Conservation (phyloP, 2,113 vertebrate genomes). For the Sterna hirundo region DNA sequence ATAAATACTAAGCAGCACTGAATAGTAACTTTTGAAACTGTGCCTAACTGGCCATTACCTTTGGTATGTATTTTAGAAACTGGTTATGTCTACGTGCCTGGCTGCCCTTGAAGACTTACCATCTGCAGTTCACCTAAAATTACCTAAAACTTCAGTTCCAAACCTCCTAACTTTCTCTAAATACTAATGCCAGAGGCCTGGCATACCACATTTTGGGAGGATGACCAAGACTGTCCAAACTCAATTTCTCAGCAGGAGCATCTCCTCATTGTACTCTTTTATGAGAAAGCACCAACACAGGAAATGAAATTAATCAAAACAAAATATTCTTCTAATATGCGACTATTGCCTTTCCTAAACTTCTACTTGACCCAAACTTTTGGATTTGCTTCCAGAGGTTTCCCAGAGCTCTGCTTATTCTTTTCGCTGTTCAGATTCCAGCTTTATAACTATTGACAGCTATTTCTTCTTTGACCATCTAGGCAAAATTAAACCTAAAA, state of each 20-base stretch:
- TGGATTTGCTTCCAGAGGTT: background rate
- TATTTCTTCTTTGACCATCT: background rate
- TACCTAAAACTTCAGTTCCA: background rate
- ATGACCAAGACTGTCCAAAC: background rate
- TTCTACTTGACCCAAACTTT: background rate
- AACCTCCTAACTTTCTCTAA: background rate
- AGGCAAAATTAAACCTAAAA: background rate
- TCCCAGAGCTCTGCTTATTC: background rate
- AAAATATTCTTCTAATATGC: background rate
- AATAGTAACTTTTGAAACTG: background rate
- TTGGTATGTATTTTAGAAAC: background rate
- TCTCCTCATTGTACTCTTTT: background rate
- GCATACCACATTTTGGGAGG: accelerated
- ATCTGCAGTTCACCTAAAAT: background rate
- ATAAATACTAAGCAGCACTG: background rate
- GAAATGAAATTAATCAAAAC: background rate
- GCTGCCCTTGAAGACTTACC: background rate
- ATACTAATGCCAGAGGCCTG: background rate
- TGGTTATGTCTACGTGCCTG: background rate
- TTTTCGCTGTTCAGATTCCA: background rate
- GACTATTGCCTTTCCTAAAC: background rate
- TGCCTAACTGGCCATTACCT: background rate
- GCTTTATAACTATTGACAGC: background rate
- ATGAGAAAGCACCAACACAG: background rate
- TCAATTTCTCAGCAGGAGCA: background rate